These are phyloP conservation scores for Callosobruchus maculatus DNA, from an alignment of 2,888 invertebrate genomes.

Conservation along the genomic window DNA sequence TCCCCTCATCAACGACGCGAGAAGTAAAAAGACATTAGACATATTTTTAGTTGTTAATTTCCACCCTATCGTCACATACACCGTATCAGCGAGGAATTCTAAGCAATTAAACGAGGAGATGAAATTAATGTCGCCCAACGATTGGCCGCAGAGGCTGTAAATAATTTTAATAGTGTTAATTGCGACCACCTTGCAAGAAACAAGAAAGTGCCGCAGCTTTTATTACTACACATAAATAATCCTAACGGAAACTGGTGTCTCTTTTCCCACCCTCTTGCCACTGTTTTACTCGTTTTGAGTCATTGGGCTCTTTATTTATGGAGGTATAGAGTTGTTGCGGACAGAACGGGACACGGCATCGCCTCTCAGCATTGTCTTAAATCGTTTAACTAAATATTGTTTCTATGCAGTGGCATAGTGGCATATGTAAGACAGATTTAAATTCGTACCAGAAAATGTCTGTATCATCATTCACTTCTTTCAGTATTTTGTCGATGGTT, in stretches of 20 bases:
- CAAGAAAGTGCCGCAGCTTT: conserved; percentile 4
- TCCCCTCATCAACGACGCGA: too few relatives aligned
- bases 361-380: not conserved
- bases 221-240: not conserved
- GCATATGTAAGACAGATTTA: too few relatives aligned
- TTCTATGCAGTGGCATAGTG: too few relatives aligned
- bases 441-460: too few relatives aligned
- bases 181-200: conserved; percentile 14
- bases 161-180: conserved; percentile 19
- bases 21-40: too few relatives aligned
- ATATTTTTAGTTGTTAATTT: too few relatives aligned
- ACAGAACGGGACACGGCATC: not conserved
- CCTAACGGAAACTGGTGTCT: not conserved
- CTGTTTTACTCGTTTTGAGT: not conserved
- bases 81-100: not conserved
- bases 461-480: too few relatives aligned
- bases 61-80: too few relatives aligned
- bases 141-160: conserved; percentile 9
- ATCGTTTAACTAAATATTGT: not conserved
- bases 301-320: not conserved
- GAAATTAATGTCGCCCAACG: not conserved
- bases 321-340: not conserved
- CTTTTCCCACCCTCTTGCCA: not conserved
- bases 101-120: not conserved
- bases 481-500: too few relatives aligned